Base-by-base conservation (phyloP, 23 tunicate genomes). In the Botrylloides violaceus region DNA sequence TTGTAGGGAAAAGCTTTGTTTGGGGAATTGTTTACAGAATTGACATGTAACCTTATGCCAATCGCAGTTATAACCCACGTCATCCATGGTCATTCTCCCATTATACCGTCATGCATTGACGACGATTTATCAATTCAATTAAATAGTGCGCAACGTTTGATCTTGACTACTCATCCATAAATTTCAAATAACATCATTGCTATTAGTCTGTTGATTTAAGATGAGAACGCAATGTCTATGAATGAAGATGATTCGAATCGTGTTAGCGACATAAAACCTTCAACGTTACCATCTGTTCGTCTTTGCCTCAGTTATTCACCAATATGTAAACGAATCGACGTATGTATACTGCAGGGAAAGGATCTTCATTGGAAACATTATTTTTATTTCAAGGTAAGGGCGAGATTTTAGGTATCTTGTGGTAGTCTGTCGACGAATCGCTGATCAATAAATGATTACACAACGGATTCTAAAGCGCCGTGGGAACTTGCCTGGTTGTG, bases 321-420 rank as follows among this genome's bases (percentile, higher is more conserved):
- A 4, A 18, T 47, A 32, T 82, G 76, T 33, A 35, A 76, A n/a
- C 73, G 85, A 55, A 23, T 87, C 29, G 74, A 87, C 64, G 85
- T 87, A 19, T 80, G 82, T 2, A 76, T 87, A n/a, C 32, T 87
- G 49, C 86, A 87, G 53, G 83, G 74, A 4, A 79, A 80, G 53
- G 76, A 87, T 56, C 71, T 87, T 34, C 63, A 49, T 20, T 75
- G 77, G 24, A 57, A 65, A 33, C 34, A 34, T 29, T 38, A 27
- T 28, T 72, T 78, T 49, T 84, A 84, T 65, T 43, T 84, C 23
- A 84, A 84, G 66, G 92, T 83, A 61, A 29, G 59, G 31, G 24
- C n/a, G n/a, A n/a, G n/a, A n/a, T n/a, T n/a, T n/a, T n/a, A n/a
- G n/a, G 9, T 60, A 60, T 26, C 24, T 60, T 9, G 23, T 20